A percentile compares a stretch with the other conserved stretches of the same genome.
These are phyloP conservation scores for Diglossa cyanea DNA, from an alignment of 2,797 vertebrate genomes.

Conservation along the genomic window DNA sequence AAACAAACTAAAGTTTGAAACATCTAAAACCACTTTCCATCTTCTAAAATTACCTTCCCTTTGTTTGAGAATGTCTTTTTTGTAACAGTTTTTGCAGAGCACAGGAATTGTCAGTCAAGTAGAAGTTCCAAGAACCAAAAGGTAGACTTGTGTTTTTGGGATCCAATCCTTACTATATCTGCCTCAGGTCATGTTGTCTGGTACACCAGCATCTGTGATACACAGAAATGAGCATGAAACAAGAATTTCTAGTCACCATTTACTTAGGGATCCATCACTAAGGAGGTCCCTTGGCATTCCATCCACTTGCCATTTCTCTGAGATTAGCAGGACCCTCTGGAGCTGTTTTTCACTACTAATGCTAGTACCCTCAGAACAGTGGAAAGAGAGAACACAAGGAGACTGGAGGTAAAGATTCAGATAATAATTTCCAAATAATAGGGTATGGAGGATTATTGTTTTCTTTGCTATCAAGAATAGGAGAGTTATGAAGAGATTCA, in stretches of 20 bases:
- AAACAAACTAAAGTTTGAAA: background rate
- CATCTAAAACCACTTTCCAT: background rate
- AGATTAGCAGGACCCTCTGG: background rate
- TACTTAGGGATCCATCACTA: background rate
- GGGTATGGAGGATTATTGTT: fast-evolving
- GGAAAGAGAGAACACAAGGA: background rate
- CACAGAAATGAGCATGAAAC: background rate
- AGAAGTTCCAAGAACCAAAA: background rate
- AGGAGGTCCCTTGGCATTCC: background rate
- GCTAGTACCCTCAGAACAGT: background rate
- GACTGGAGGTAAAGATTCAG: background rate
- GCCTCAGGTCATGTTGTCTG: background rate
- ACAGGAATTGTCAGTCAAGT: background rate
- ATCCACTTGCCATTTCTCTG: background rate
- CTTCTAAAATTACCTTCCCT: background rate
- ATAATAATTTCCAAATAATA: background rate
- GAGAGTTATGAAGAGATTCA: background rate
- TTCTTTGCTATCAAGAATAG: background rate
- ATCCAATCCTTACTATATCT: background rate
- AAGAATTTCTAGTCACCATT: background rate
- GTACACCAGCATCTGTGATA: background rate
- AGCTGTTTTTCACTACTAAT: background rate
- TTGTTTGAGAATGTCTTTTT: background rate
- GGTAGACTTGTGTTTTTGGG: background rate
- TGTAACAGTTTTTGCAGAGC: background rate